Evolutionary conservation across 2,797 vertebrate genomes (phyloP).

Genomic region (Halcyon leucocephala): DNA sequence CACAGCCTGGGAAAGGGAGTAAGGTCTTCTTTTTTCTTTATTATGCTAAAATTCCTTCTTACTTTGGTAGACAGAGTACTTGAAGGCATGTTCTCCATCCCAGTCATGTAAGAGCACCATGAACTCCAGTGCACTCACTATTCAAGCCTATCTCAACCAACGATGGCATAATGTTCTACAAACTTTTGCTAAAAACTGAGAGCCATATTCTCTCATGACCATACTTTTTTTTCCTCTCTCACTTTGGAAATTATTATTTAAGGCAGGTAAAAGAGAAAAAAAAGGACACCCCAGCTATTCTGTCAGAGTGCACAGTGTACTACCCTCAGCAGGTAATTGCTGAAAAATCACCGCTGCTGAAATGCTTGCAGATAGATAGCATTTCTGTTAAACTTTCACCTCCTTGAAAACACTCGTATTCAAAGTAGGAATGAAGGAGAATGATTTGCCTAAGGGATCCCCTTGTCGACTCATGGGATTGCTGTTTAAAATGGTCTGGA

Average conservation of each 20-base stretch:
- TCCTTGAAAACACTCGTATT: background rate
- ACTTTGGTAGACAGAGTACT: background rate
- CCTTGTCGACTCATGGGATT: conserved; percentile 53
- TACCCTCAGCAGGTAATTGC: background rate
- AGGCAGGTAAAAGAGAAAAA: background rate
- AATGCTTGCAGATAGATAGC: background rate
- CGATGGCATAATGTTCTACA: background rate
- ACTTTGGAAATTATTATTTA: background rate
- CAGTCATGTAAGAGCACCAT: background rate
- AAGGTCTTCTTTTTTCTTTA: background rate
- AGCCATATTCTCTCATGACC: background rate
- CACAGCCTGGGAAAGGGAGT: background rate
- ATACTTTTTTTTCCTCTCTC: background rate
- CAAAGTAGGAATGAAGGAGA: conserved; percentile 39
- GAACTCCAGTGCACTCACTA: background rate
- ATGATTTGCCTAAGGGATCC: conserved; percentile 57
- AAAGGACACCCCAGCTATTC: background rate
- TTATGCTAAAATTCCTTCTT: background rate
- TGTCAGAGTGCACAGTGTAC: background rate
- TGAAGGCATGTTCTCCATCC: background rate
- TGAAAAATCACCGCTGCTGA: background rate
- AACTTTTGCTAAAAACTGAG: background rate
- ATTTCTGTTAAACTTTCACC: conserved; percentile 52
- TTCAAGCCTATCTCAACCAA: background rate
- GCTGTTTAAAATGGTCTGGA: conserved; percentile 57